A percentile compares a stretch with the other conserved stretches of the same genome.
phyloP scores from a whole-genome alignment of 2,113 vertebrate genomes.

The Lepisosteus osseus region DNA sequence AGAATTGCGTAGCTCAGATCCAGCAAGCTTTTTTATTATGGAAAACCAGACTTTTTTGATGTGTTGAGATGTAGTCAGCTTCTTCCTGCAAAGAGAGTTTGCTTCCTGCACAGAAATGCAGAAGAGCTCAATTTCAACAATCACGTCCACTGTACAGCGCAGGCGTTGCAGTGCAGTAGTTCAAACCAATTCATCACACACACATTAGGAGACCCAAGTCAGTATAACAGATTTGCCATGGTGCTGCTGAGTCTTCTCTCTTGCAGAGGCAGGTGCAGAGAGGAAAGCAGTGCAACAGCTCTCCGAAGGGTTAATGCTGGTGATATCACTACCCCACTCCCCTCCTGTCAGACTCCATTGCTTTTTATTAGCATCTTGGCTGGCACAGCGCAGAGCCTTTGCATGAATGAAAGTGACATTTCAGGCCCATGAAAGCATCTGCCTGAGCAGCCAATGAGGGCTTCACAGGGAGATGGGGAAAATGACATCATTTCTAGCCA shows the following conservation, averaged over 20 bases:
- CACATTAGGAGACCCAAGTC: too few relatives aligned
- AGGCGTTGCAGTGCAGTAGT: too few relatives aligned
- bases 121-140: too few relatives aligned
- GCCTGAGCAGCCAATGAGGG: constrained; percentile 72
- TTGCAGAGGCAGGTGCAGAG: background rate
- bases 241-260: background rate
- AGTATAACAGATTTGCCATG: background rate
- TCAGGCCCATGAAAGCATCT: constrained; percentile 78
- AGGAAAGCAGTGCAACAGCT: background rate
- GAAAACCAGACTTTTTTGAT: background rate
- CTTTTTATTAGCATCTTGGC: constrained; percentile 27
- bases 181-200: too few relatives aligned
- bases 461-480: constrained; percentile 69
- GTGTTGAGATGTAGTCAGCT: too few relatives aligned
- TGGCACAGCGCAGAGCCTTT: constrained; percentile 52
- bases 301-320: background rate
- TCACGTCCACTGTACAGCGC: too few relatives aligned
- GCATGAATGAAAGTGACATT: constrained; percentile 86
- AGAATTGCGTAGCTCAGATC: too few relatives aligned
- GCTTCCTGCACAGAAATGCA: too few relatives aligned
- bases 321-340: constrained; percentile 3
- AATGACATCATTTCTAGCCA: constrained; percentile 96
- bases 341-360: constrained; percentile 12
- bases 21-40: background rate
- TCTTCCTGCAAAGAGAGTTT: too few relatives aligned